Percentiles rank a stretch among this genome's conserved stretches.
phyloP scores from a whole-genome alignment of 2,113 vertebrate species.

The Catharus minimus region DNA sequence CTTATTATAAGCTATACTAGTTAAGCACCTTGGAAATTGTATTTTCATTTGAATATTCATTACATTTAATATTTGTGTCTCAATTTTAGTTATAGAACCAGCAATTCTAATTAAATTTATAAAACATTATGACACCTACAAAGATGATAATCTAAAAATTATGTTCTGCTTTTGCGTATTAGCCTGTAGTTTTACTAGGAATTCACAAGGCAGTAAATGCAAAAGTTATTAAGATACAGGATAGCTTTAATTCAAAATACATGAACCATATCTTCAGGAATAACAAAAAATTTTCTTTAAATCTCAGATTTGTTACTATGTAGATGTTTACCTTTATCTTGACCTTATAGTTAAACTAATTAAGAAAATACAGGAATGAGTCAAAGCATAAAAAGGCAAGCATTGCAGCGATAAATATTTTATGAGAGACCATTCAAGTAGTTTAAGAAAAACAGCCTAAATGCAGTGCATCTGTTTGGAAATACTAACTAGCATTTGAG shows the following conservation, averaged over 20 bases:
- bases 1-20: background rate
- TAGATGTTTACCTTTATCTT: background rate
- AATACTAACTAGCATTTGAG: background rate
- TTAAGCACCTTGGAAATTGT: background rate
- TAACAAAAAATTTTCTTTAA: background rate
- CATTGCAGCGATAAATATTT: background rate
- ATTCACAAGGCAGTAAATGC: background rate
- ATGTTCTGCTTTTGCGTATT: background rate
- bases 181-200: background rate
- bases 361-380: background rate
- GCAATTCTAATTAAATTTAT: background rate
- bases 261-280: background rate
- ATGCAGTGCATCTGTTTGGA: background rate
- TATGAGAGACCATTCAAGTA: background rate
- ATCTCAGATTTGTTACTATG: background rate
- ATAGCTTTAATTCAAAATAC: background rate
- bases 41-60: background rate
- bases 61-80: background rate
- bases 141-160: background rate
- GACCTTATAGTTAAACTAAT: background rate
- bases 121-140: background rate
- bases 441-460: background rate
- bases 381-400: background rate
- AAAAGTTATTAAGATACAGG: background rate
- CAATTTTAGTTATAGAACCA: background rate